Base-by-base conservation (phyloP, 2,888 invertebrate genomes). In the Tipula confusa region DNA sequence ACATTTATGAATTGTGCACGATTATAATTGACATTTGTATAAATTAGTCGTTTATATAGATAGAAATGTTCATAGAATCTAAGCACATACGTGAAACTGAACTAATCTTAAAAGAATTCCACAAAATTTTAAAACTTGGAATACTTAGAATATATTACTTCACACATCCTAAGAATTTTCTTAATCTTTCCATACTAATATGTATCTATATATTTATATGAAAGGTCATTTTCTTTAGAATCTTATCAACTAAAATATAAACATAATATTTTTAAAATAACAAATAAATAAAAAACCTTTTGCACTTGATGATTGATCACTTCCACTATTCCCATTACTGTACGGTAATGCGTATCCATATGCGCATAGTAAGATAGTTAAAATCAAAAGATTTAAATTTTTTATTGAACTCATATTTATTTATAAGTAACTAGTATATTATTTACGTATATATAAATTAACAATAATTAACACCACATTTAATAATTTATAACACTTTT, bases 331-430 rank as follows among this genome's bases (percentile, higher is more conserved):
- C 9, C 64, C 64, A 64, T 64, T 64, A 24, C 24, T 64, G 24
- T 64, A 64, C 24, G 64, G 64, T 64, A 64, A 64, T 24, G 64
- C 64, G 64, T 64, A 64, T 64, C 64, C 64, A 64, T 64, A 64
- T 9, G 24, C 64, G 64, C 64, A 64, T 9, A 64, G 11, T 24
- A 64, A 3, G 64, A 64, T 64, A 24, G 64, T 64, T 64, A 64
- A 64, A 64, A 64, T 7, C 24, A 64, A 64, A 64, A 64, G 18
- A 24, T 64, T 64, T 9, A 64, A 64, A 64, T 64, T 64, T 43
- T 15, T 43, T 24, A 64, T 64, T 9, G 64, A 64, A 64, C 24
- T 64, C 64, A 64, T 64, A 64, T 64, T 64, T 64, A 43, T 43
- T 24, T 64, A 24, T 64, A n/a, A n/a, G n/a, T n/a, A n/a, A n/a